phyloP scores from a whole-genome alignment of 92 coral and sea anemone species.

The Umimayanthus kanabou region DNA sequence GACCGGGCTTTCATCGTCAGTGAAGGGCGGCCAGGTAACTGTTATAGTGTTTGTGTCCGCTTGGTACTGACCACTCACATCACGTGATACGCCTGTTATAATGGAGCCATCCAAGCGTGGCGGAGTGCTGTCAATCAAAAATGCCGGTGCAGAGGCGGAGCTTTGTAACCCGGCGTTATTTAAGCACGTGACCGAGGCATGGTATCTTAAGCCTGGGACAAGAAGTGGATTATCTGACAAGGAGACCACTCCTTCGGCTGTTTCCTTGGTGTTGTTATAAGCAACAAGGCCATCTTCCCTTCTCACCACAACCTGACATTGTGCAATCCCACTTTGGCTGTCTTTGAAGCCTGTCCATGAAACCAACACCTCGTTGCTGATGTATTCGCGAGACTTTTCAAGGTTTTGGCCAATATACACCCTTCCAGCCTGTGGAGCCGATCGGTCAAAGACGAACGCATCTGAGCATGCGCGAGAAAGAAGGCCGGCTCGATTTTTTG shows the following conservation, averaged over 20 bases:
- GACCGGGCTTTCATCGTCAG: constrained; percentile 74
- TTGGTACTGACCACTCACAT: constrained; percentile 57
- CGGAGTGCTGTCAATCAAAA: constrained; percentile 71
- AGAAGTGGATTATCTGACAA: constrained; percentile 25
- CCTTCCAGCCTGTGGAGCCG: constrained; percentile 67
- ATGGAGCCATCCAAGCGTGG: constrained; percentile 59
- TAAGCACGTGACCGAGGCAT: constrained; percentile 50
- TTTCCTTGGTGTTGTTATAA: constrained; percentile 1
- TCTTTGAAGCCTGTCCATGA: constrained; percentile 71
- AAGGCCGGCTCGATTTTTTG: constrained; percentile 77
- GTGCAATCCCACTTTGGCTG: constrained; percentile 68
- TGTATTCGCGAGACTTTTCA: constrained; percentile 46
- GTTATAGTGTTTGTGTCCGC: constrained; percentile 46
- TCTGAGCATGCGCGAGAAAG: constrained; percentile 87
- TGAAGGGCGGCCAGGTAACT: constrained; percentile 70
- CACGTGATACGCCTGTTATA: constrained; percentile 58
- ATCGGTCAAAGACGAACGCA: constrained; percentile 75
- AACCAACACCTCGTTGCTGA: constrained; percentile 37
- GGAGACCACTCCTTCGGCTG: constrained; percentile 37
- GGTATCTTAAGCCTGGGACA: constrained; percentile 47
- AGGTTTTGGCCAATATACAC: constrained; percentile 52
- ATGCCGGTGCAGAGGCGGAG: constrained; percentile 46
- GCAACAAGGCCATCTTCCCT: constrained; percentile 22
- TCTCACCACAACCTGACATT: constrained; percentile 56
- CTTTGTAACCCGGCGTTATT: constrained; percentile 72